Conservation (phyloP, 2,888 invertebrate species). For the Lithosia quadra region DNA sequence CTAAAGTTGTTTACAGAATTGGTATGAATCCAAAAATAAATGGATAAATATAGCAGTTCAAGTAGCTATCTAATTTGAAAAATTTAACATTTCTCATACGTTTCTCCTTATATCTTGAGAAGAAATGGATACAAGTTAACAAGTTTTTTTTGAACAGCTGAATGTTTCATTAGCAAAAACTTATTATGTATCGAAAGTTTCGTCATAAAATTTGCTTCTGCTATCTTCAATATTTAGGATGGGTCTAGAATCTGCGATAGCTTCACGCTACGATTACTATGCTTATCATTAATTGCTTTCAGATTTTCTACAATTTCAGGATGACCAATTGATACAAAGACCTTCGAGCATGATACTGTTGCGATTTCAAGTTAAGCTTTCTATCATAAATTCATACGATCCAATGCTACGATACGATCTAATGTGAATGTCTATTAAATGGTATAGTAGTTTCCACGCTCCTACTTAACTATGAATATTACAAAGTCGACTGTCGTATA, state of each 20-base stretch:
- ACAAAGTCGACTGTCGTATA: too few species aligned
- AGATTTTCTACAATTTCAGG: neutral
- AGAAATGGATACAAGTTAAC: neutral
- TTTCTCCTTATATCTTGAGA: conserved; percentile 37
- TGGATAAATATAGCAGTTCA: conserved; percentile 44
- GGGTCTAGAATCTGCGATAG: too few species aligned
- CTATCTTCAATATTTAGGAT: neutral
- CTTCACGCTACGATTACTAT: neutral
- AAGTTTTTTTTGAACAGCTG: too few species aligned
- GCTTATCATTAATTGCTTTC: neutral
- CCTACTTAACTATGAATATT: neutral
- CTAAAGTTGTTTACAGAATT: conserved; percentile 72
- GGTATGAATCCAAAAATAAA: conserved; percentile 62
- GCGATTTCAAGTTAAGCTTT: neutral
- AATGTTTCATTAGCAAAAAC: too few species aligned
- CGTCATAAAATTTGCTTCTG: too few species aligned
- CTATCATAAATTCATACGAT: neutral
- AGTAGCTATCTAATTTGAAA: conserved; percentile 41
- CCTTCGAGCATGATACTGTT: neutral
- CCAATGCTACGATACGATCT: neutral
- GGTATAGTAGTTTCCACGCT: neutral
- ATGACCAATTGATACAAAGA: neutral
- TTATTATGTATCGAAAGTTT: too few species aligned
- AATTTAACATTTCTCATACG: conserved; percentile 37
- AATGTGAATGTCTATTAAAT: neutral